These are phyloP conservation scores for Piprites chloris DNA, from an alignment of 2,113 vertebrate species.

Conservation along the genomic window DNA sequence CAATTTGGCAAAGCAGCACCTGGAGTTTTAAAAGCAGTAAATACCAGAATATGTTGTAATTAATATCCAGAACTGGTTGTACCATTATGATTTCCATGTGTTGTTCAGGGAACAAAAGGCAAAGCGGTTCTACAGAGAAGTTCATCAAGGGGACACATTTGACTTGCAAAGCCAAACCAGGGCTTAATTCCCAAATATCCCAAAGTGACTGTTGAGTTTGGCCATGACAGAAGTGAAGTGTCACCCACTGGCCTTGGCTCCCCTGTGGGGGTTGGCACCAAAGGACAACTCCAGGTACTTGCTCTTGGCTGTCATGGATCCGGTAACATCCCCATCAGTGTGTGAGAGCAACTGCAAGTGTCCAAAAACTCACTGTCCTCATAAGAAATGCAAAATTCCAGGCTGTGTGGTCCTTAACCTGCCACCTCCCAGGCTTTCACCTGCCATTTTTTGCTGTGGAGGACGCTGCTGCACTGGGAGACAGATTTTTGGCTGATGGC, in stretches of 20 bases:
- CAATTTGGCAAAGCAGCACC: background rate
- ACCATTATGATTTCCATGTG: background rate
- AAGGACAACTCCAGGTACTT: background rate
- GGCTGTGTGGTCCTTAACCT: background rate
- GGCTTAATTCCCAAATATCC: background rate
- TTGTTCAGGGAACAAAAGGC: background rate
- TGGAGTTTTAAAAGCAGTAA: background rate
- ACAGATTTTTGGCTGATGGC: background rate
- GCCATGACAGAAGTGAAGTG: background rate
- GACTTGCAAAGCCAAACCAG: background rate
- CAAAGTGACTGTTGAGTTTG: accelerated
- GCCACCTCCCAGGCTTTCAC: background rate
- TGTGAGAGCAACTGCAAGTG: background rate
- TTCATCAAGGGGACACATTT: background rate
- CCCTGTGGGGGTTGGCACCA: background rate
- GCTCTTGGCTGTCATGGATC: background rate
- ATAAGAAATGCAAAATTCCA: background rate
- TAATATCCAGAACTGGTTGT: background rate
- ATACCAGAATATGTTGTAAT: background rate
- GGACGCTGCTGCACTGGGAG: background rate
- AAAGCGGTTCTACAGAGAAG: background rate
- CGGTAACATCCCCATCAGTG: accelerated
- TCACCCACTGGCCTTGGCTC: background rate
- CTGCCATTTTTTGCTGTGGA: accelerated
- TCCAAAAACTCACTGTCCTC: background rate